Evolutionary conservation across 2,797 vertebrate species (phyloP).

Genomic region (Eulemur mongoz): DNA sequence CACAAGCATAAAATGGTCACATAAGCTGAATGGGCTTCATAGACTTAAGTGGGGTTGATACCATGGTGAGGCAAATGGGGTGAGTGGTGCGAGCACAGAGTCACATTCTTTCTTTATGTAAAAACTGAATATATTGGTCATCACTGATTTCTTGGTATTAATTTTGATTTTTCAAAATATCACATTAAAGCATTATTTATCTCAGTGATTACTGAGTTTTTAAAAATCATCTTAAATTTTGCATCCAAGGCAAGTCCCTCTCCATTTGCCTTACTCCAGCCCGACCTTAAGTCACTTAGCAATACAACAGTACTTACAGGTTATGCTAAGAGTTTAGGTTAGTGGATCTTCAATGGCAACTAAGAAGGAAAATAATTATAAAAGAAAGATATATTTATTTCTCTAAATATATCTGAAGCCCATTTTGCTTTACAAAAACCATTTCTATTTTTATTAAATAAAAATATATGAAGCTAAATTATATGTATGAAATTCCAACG

Average conservation of each 20-base stretch:
- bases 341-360: neutral
- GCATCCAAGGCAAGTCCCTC: neutral
- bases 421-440: neutral
- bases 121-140: neutral
- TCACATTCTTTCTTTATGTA: neutral
- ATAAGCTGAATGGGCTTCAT: neutral
- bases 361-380: neutral
- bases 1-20: neutral
- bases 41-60: too few relatives aligned
- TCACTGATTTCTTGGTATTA: neutral
- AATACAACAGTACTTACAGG: neutral
- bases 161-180: neutral
- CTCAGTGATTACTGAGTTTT: neutral
- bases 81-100: neutral
- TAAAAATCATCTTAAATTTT: neutral
- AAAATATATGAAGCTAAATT: neutral
- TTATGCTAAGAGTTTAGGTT: neutral
- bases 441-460: neutral
- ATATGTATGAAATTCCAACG: neutral
- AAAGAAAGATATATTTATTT: neutral
- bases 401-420: neutral
- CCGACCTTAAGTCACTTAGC: neutral
- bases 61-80: neutral
- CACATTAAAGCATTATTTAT: neutral
- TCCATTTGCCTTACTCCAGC: neutral